Evolutionary conservation across 2,888 invertebrate species (phyloP).

Genomic region (Agapostemon virescens): DNA sequence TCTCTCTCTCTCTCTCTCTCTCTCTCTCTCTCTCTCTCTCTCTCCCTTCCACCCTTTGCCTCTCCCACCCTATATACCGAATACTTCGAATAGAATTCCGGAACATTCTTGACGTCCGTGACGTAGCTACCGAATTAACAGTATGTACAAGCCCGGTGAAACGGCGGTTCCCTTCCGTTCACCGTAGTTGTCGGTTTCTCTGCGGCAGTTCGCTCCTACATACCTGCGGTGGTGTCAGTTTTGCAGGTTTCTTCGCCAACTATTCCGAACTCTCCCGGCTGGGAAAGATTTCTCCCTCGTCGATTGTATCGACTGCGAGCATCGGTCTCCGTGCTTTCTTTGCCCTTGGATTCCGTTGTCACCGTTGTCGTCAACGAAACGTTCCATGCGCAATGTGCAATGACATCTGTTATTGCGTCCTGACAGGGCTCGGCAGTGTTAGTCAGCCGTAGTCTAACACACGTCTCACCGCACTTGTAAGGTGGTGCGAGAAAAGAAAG

Average conservation of each 20-base stretch:
- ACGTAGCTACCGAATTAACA: conserved; percentile 67
- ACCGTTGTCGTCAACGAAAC: conserved; percentile 6
- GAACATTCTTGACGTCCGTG: conserved; percentile 67
- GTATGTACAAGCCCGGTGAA: conserved; percentile 53
- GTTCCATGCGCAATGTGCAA: conserved; percentile 26
- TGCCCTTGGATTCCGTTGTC: conserved; percentile 46
- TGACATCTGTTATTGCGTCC: too few relatives aligned
- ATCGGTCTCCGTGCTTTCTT: conserved; percentile 51
- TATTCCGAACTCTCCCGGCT: conserved; percentile 53
- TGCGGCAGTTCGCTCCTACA: conserved; percentile 47
- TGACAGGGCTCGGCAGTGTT: too few relatives aligned
- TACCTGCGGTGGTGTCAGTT: conserved; percentile 65
- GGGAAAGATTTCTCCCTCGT: conserved; percentile 51
- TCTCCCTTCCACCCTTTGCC: not conserved
- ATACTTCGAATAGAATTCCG: conserved; percentile 65
- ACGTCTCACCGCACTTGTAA: too few relatives aligned
- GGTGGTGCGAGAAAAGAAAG: too few relatives aligned
- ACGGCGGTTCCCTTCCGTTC: conserved; percentile 39
- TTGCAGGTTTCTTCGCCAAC: conserved; percentile 65
- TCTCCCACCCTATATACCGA: conserved; percentile 39
- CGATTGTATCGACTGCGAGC: conserved; percentile 51
- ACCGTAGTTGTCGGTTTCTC: conserved; percentile 47
- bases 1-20: not conserved
- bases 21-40: not conserved
- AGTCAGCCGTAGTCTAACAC: too few relatives aligned